These are phyloP conservation scores for Hystrix cristata DNA, from an alignment of 2,113 vertebrate species.

Conservation along the genomic window DNA sequence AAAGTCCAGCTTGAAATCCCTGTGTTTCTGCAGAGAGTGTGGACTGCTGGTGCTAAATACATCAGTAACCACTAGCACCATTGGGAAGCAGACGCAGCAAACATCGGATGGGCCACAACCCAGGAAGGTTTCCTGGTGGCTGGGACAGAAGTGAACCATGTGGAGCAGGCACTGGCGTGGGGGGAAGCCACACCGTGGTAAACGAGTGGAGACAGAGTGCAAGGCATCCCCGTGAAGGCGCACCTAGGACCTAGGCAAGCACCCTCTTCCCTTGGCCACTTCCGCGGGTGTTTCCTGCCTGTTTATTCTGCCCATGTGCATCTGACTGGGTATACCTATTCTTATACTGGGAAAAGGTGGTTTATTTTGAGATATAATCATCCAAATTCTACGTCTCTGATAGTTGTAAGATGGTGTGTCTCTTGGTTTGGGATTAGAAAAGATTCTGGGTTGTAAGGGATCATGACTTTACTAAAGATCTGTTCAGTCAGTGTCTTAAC, in stretches of 20 bases:
- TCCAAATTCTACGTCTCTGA: not conserved
- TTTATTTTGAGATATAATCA: not conserved
- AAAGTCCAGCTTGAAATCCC: accelerated
- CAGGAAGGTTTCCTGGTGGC: no score
- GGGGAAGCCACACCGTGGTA: accelerated
- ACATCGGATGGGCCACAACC: not conserved
- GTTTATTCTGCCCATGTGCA: not conserved
- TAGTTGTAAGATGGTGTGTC: not conserved
- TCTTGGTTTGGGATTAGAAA: not conserved
- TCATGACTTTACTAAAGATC: not conserved
- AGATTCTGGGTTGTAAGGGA: not conserved
- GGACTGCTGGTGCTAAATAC: accelerated
- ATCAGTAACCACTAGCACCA: accelerated
- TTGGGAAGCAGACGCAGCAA: accelerated
- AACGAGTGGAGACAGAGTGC: not conserved
- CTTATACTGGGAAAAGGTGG: not conserved
- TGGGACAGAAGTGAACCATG: no score
- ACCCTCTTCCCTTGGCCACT: not conserved
- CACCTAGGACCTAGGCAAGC: not conserved
- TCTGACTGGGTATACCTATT: not conserved
- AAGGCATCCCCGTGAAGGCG: not conserved
- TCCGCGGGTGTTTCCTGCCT: not conserved
- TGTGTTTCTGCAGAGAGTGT: no score
- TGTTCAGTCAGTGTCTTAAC: not conserved
- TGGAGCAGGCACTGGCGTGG: not conserved